Evolutionary conservation across 2,888 invertebrate species (phyloP).

Genomic region (Phytoseiulus persimilis): DNA sequence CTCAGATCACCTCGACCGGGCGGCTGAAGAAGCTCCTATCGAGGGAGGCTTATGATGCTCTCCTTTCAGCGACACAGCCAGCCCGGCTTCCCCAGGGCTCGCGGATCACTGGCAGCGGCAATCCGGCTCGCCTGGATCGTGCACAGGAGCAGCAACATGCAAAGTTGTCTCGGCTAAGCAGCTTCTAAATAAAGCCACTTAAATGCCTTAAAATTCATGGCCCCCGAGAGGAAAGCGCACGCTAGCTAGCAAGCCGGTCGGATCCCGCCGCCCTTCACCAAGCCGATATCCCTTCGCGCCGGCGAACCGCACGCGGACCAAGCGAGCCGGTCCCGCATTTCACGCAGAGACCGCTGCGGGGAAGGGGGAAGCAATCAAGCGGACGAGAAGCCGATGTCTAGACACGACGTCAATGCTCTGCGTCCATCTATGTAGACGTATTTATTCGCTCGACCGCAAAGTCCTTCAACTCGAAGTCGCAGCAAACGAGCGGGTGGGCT

Average conservation of each 20-base stretch:
- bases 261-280: no score
- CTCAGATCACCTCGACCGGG: background rate
- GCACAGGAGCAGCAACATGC: background rate
- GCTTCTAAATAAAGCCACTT: slow-evolving; percentile 38
- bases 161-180: slow-evolving; percentile 18
- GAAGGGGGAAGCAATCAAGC: background rate
- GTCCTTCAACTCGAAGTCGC: no score
- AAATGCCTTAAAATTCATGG: slow-evolving; percentile 38
- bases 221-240: background rate
- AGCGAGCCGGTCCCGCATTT: no score
- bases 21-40: background rate
- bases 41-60: background rate
- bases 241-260: background rate
- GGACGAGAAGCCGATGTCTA: no score
- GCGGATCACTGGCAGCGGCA: background rate
- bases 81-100: background rate
- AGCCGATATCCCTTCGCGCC: no score
- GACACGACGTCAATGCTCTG: no score
- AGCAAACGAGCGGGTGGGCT: no score
- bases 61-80: background rate
- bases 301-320: no score
- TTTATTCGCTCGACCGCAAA: no score
- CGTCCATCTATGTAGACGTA: no score
- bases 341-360: background rate
- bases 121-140: background rate